These are phyloP conservation scores for Drosophila maculinotata DNA, from an alignment of 2,888 invertebrate genomes.

Conservation along the genomic window DNA sequence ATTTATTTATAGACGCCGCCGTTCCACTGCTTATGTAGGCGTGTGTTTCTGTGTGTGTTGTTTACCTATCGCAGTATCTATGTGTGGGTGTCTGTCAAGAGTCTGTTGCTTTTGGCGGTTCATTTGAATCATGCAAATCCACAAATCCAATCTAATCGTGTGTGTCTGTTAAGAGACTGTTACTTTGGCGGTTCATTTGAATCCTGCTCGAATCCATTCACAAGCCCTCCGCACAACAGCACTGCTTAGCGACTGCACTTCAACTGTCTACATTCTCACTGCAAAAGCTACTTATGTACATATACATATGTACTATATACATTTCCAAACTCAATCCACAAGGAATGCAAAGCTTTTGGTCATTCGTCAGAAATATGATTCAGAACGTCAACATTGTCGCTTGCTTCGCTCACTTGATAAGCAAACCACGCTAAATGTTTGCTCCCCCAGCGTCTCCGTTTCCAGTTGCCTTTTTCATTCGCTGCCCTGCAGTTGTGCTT, in stretches of 20 bases:
- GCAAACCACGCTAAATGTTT: slow-evolving; percentile 25
- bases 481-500: slow-evolving; percentile 34
- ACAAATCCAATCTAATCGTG: slow-evolving; percentile 6
- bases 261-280: slow-evolving; percentile 43
- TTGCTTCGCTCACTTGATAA: slow-evolving; percentile 43
- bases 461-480: slow-evolving; percentile 50
- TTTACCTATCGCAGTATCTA: slow-evolving; percentile 45
- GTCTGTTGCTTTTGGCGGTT: slow-evolving; percentile 29
- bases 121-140: slow-evolving; percentile 7
- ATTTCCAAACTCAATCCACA: slow-evolving; percentile 22
- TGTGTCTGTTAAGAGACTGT: slow-evolving; percentile 8
- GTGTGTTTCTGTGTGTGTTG: slow-evolving; percentile 38
- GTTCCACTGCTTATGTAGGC: slow-evolving; percentile 12
- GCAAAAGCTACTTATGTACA: slow-evolving; percentile 16
- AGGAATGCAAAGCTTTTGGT: slow-evolving; percentile 62
- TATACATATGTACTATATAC: too few species aligned
- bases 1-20: slow-evolving; percentile 66
- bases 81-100: slow-evolving; percentile 15
- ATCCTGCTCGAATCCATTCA: slow-evolving; percentile 1
- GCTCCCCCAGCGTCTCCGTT: slow-evolving; percentile 22
- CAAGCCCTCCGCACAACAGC: slow-evolving; percentile 27
- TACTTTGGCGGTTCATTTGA: slow-evolving; percentile 28
- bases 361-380: slow-evolving; percentile 69
- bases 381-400: slow-evolving; percentile 54
- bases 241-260: slow-evolving; percentile 36